Evolutionary conservation across 2,797 vertebrate genomes (phyloP).

Genomic region (Leuciscus waleckii): DNA sequence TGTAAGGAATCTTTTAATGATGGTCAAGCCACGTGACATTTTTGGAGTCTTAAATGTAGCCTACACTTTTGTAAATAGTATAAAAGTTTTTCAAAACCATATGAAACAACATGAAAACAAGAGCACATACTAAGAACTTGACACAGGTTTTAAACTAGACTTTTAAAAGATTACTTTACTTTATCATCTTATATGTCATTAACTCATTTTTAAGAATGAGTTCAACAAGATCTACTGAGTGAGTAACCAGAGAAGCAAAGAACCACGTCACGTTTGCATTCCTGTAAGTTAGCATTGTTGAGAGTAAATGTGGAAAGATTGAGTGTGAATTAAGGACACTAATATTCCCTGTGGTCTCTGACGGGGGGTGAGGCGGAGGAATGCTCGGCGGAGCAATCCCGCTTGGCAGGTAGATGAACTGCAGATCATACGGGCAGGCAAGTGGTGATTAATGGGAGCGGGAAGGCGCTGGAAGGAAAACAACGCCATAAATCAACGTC

Average conservation of each 20-base stretch:
- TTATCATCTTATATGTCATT: neutral
- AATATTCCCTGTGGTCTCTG: constrained; percentile 61
- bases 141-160: neutral
- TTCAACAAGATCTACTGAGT: constrained; percentile 4
- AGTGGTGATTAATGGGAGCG: constrained; percentile 75
- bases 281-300: constrained; percentile 52
- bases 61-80: neutral
- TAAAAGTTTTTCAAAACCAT: neutral
- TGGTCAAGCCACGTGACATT: neutral
- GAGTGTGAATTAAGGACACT: constrained; percentile 69
- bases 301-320: constrained; percentile 60
- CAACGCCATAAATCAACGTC: constrained; percentile 79
- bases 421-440: constrained; percentile 71
- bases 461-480: constrained; percentile 74
- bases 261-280: constrained; percentile 47
- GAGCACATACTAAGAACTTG: neutral
- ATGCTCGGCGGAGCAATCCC: constrained; percentile 69
- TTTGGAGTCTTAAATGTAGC: too few relatives aligned
- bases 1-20: neutral
- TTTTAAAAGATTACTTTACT: neutral
- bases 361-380: constrained; percentile 64
- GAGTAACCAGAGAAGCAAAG: constrained; percentile 45
- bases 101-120: neutral
- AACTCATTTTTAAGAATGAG: neutral
- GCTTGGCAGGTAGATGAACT: constrained; percentile 80